These are phyloP conservation scores for Steinernema khuongi DNA, from an alignment of 1,140 invertebrate species.

Conservation along the genomic window DNA sequence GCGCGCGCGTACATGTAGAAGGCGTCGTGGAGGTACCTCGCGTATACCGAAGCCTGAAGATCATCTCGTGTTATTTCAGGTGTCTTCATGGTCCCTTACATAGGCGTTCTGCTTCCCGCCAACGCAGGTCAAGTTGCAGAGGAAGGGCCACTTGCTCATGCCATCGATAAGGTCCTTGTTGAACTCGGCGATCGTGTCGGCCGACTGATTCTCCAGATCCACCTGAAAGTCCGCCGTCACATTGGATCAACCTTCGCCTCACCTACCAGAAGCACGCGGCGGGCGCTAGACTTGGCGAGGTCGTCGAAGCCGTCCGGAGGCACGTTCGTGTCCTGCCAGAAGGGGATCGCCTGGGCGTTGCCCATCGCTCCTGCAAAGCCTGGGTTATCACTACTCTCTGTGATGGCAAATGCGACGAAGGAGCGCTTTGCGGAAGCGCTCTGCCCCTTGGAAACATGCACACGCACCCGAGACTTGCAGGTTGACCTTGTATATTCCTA, in stretches of 20 bases:
- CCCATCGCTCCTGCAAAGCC: conserved; percentile 3
- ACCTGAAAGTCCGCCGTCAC: neutral
- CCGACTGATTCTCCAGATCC: conserved; percentile 10
- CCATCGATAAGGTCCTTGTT: neutral
- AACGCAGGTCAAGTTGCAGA: neutral
- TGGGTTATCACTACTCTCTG: neutral
- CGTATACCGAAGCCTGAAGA: conserved; percentile 8
- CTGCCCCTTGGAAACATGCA: neutral
- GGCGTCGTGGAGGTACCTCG: conserved; percentile 30
- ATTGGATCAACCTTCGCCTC: neutral
- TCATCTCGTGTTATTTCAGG: too few species aligned
- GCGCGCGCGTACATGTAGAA: conserved; percentile 35
- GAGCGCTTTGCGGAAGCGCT: neutral
- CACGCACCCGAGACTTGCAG: neutral
- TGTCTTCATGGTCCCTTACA: too few species aligned
- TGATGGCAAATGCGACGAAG: neutral
- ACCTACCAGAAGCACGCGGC: neutral
- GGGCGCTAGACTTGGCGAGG: neutral
- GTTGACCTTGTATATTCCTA: neutral
- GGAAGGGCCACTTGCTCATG: neutral
- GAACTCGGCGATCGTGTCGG: neutral
- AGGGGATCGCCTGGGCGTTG: conserved; percentile 6
- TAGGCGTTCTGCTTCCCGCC: conserved; percentile 7
- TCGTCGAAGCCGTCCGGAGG: conserved; percentile 3
- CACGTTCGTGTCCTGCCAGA: conserved; percentile 5